Conservation (phyloP, 1,140 invertebrate genomes). For the Cecropterus lyciades region DNA sequence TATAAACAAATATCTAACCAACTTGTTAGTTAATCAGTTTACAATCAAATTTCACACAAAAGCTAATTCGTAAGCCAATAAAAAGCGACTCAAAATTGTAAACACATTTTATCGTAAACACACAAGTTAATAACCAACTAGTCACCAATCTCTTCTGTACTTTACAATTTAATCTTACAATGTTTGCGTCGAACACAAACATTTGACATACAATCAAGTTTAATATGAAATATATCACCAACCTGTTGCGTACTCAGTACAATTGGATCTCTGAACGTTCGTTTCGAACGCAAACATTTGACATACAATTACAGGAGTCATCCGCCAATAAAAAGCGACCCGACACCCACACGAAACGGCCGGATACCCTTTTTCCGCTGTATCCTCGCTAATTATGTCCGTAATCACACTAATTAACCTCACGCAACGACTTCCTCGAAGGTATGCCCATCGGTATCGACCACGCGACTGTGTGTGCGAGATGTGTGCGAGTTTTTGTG, state of each 20-base stretch:
- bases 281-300: background rate
- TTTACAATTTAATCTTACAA: too few species aligned
- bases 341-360: background rate
- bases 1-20: too few species aligned
- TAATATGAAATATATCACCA: too few species aligned
- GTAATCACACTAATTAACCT: constrained; percentile 19
- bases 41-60: too few species aligned
- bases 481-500: background rate
- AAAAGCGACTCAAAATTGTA: too few species aligned
- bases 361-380: constrained; percentile 12
- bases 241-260: background rate
- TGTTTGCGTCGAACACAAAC: too few species aligned
- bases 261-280: background rate
- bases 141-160: too few species aligned
- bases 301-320: background rate
- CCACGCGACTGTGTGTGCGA: background rate
- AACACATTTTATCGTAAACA: too few species aligned
- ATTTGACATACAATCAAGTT: too few species aligned
- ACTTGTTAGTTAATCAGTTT: too few species aligned
- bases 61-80: too few species aligned
- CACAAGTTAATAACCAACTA: too few species aligned
- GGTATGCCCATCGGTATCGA: constrained; percentile 19
- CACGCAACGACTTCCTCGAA: constrained; percentile 16
- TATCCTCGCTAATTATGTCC: constrained; percentile 16
- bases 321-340: background rate